Percentiles rank a stretch among this genome's conserved stretches.
phyloP scores from a whole-genome alignment of 2,888 invertebrate species.

The Panorpa germanica region DNA sequence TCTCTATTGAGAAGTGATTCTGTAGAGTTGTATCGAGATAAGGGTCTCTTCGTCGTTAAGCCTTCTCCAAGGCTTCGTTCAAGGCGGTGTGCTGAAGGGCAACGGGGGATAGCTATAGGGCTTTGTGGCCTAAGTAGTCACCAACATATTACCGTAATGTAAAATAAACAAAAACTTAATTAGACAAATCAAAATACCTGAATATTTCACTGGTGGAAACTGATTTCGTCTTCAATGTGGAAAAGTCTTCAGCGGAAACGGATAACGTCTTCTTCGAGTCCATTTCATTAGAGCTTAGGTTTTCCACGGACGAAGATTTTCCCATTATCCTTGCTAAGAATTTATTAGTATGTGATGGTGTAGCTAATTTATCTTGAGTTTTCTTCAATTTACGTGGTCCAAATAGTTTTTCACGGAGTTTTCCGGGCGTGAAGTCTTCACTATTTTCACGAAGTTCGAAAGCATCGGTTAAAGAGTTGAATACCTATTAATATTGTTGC shows the following conservation, averaged over 20 bases:
- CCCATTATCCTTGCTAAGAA: constrained; percentile 27
- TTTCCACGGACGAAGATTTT: constrained; percentile 29
- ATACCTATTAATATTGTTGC: constrained; percentile 19
- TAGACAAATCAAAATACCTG: constrained; percentile 14
- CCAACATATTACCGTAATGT: background rate
- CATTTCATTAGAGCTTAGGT: constrained; percentile 17
- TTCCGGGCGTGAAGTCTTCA: constrained; percentile 17
- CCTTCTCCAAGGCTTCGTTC: too few relatives aligned
- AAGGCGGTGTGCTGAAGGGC: constrained; percentile 12
- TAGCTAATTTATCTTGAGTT: constrained; percentile 11
- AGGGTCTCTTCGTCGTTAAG: too few relatives aligned
- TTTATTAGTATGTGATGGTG: constrained; percentile 24
- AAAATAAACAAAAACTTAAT: constrained; percentile 10
- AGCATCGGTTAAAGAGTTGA: constrained; percentile 27
- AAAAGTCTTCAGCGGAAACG: constrained; percentile 14
- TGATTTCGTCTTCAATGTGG: constrained; percentile 22
- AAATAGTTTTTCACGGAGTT: constrained; percentile 28
- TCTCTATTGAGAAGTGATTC: too few relatives aligned
- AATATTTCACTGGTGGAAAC: constrained; percentile 28
- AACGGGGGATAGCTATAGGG: constrained; percentile 11
- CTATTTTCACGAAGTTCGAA: constrained; percentile 26
- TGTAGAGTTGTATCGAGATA: too few relatives aligned
- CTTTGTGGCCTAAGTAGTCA: background rate
- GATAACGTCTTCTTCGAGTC: constrained; percentile 11
- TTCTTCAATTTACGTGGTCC: constrained; percentile 16